Evolutionary conservation across 2,113 vertebrate species (phyloP).

Genomic region (Gavia stellata): DNA sequence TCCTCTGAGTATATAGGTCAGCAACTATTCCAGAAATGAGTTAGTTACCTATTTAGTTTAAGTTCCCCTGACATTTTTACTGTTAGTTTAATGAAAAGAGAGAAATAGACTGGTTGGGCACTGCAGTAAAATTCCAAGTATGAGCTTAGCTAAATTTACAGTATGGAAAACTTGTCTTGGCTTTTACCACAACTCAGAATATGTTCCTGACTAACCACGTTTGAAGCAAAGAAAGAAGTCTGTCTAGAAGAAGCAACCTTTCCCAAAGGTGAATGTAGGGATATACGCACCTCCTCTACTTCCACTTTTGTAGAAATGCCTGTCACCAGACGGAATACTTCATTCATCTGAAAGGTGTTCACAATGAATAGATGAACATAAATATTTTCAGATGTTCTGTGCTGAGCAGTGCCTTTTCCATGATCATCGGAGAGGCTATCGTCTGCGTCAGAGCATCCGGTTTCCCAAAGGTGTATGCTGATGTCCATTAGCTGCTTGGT

Average conservation of each 20-base stretch:
- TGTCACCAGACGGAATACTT: neutral
- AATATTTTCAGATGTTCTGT: neutral
- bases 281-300: neutral
- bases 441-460: neutral
- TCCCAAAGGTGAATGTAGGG: neutral
- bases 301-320: neutral
- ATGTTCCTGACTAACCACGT: neutral
- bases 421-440: neutral
- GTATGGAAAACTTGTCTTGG: neutral
- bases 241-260: neutral
- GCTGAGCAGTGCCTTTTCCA: neutral
- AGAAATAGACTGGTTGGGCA: neutral
- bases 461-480: neutral
- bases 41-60: neutral
- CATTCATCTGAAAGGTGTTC: neutral
- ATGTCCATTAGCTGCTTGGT: neutral
- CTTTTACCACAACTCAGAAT: neutral
- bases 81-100: neutral
- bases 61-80: neutral
- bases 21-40: neutral
- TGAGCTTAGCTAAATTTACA: neutral
- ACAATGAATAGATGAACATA: neutral
- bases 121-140: neutral
- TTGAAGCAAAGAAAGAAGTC: neutral
- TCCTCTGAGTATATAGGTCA: neutral